Conservation (phyloP, 1,140 invertebrate genomes). For the Brachionus sp. region DNA sequence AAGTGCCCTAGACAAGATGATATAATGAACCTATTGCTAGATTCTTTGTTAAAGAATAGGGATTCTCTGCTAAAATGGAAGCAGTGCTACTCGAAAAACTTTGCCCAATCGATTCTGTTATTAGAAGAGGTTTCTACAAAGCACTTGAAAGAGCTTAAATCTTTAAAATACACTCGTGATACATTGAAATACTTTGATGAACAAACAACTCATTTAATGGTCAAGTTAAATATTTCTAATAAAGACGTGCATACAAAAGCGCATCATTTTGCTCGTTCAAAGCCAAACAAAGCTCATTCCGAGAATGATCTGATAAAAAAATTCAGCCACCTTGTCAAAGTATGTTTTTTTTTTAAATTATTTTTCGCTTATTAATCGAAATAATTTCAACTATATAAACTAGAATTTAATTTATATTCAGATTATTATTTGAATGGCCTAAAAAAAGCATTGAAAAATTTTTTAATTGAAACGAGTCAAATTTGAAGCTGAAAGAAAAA, state of each 20-base stretch:
- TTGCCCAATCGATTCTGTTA: background rate
- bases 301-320: constrained; percentile 10
- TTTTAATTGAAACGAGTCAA: background rate
- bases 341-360: background rate
- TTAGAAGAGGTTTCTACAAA: background rate
- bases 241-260: background rate
- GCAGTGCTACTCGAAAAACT: background rate
- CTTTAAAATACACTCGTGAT: constrained; percentile 3
- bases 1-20: background rate
- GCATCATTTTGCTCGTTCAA: background rate
- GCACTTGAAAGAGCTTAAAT: background rate
- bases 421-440: too few species aligned
- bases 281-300: background rate
- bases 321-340: constrained; percentile 9
- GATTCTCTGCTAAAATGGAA: constrained; percentile 2
- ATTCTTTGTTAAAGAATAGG: background rate
- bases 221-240: background rate
- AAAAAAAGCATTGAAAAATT: too few species aligned
- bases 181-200: constrained; percentile 19
- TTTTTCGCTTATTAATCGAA: background rate
- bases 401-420: too few species aligned
- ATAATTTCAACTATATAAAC: background rate
- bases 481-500: background rate
- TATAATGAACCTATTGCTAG: background rate
- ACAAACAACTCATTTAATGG: background rate